Conservation (phyloP, 2,113 vertebrate genomes). For the Myotis yumanensis region DNA sequence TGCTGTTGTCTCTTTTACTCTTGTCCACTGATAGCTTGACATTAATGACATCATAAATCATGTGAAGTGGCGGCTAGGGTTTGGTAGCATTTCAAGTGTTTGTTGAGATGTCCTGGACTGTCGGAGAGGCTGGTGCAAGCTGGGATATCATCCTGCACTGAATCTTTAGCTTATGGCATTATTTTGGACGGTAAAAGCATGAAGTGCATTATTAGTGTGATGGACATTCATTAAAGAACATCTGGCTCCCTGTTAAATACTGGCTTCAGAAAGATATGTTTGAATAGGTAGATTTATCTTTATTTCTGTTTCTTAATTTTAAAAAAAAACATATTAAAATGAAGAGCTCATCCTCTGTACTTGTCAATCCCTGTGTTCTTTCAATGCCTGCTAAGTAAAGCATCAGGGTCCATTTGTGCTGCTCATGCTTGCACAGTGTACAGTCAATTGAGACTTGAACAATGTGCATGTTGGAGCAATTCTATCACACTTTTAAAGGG, state of each 20-base stretch:
- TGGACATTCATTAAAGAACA: constrained; percentile 50
- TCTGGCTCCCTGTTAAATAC: constrained; percentile 3
- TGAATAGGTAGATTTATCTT: constrained; percentile 46
- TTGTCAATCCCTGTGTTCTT: constrained; percentile 17
- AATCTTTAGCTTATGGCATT: constrained; percentile 67
- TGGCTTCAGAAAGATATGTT: constrained; percentile 54
- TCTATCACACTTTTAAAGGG: constrained; percentile 20
- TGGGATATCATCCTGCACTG: constrained; percentile 76
- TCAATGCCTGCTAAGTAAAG: constrained; percentile 9
- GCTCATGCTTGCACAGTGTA: not conserved
- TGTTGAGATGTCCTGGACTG: constrained; percentile 87
- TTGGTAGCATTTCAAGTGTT: constrained; percentile 94
- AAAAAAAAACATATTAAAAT: constrained; percentile 49
- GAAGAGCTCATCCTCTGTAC: not conserved
- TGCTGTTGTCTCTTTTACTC: constrained; percentile 97
- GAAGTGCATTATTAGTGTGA: constrained; percentile 40
- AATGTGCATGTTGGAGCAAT: constrained; percentile 24
- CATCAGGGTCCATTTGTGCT: not conserved
- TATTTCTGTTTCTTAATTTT: constrained; percentile 40
- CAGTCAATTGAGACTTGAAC: not conserved
- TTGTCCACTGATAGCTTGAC: constrained; percentile 99
- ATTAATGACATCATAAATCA: constrained; percentile 99
- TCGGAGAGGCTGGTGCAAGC: constrained; percentile 85
- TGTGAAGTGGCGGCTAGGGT: constrained; percentile 91
- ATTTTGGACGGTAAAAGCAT: constrained; percentile 64